Evolutionary conservation across 2,113 vertebrate species (phyloP).

Genomic region (Mystacornis crossleyi): DNA sequence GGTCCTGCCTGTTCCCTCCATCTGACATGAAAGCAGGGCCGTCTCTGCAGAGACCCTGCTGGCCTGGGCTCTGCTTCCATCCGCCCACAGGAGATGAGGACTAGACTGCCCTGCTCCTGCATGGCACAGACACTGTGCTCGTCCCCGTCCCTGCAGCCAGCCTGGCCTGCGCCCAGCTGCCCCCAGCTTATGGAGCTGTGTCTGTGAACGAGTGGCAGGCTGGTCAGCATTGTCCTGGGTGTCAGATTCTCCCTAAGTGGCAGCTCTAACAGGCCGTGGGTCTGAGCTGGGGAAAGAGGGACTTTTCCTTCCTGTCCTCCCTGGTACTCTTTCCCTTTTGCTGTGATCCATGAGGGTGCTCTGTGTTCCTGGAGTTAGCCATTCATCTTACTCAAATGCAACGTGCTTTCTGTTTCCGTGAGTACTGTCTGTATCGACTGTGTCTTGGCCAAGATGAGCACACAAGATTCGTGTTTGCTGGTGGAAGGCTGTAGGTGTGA

Average conservation of each 20-base stretch:
- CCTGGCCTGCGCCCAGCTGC: fast-evolving
- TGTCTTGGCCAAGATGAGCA: neutral
- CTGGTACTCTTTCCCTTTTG: neutral
- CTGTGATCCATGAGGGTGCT: neutral
- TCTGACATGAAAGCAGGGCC: neutral
- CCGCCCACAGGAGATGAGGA: neutral
- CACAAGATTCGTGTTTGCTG: neutral
- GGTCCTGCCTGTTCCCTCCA: neutral
- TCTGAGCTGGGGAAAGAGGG: neutral
- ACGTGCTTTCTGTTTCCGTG: neutral
- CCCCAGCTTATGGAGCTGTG: neutral
- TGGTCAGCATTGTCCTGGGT: neutral
- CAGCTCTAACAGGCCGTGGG: fast-evolving
- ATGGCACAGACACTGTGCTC: fast-evolving
- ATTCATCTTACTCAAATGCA: neutral
- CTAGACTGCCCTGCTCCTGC: neutral
- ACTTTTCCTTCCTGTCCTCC: neutral
- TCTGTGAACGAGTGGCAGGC: neutral
- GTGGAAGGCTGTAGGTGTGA: neutral
- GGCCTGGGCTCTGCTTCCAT: neutral
- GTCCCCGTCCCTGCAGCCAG: neutral
- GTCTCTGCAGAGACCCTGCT: neutral
- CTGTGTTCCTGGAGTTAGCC: neutral
- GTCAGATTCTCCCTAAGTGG: neutral
- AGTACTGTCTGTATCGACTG: neutral